Base-by-base conservation (phyloP, 2,113 vertebrate genomes). In the Sinocyclocheilus grahami region DNA sequence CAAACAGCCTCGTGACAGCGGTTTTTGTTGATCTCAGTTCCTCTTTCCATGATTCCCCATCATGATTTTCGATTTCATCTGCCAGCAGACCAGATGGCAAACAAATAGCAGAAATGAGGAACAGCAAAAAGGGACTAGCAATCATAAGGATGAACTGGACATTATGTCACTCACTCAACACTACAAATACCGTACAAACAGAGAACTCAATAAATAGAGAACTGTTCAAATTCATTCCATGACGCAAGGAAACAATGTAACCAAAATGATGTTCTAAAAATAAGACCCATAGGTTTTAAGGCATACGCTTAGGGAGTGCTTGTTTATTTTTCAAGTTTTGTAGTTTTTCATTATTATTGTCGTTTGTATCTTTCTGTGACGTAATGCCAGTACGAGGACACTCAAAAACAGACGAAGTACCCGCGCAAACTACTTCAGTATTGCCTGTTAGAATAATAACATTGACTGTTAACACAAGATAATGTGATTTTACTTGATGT, bases 61-160 rank as follows among this genome's bases (percentile, higher is more conserved):
- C 3, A 3, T 55, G 48, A 55, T 5, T 87, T 80, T 90, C 91
- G 89, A 87, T 92, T 94, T 92, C 89, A 87, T 83, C 42, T 89
- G 46, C 30, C 3, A 13, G 7, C 18, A 63, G 20, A 42, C 58
- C 83, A 82, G 51, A 82, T 84, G 9, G 46, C 46, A 69, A 22
- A 11, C 53, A 69, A 69, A 13, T 13, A 27, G 60, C 0, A 82
- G 9, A 65, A 69, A 69, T 33, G 79, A 82, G 24, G 16, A 22
- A 69, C 16, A 33, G 16, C 16, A 81, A 18, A 65, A 46, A 10
- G n/a, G 20, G 22, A 42, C 27, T n/a, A 81, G 14, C 7, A 27
- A 24, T 27, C 14, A 12, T 27, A 27, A 24, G 13, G 13, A 14
- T 10, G 37, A 39, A 24, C 39, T 62, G 55, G 18, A 62, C 58